A percentile compares a stretch with the other conserved stretches of the same genome.
Evolutionary conservation across 2,888 invertebrate genomes (phyloP).

Genomic region (Ectemnius cavifrons): DNA sequence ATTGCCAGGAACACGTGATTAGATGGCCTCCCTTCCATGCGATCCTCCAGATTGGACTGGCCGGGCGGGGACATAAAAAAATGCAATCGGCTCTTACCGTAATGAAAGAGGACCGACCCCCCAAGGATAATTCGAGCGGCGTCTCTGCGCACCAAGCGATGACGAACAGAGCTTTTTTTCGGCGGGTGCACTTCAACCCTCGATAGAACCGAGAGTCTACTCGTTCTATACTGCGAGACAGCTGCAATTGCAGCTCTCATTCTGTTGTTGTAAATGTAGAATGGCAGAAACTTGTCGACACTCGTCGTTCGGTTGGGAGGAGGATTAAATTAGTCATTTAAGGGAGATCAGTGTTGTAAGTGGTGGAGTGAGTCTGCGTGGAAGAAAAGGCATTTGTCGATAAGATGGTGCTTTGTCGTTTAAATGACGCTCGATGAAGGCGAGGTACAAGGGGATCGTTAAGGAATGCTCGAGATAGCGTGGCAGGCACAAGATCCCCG

Average conservation of each 20-base stretch:
- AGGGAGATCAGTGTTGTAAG: neutral
- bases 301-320: no score
- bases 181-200: conserved; percentile 13
- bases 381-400: conserved; percentile 1
- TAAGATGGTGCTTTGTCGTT: neutral
- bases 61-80: conserved; percentile 73
- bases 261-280: conserved; percentile 1
- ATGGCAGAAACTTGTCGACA: no score
- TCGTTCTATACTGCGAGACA: conserved; percentile 15
- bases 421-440: neutral
- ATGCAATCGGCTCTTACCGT: conserved; percentile 78
- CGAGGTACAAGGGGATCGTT: neutral
- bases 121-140: conserved; percentile 63
- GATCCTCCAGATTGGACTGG: conserved; percentile 70
- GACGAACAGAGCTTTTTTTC: conserved; percentile 5
- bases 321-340: no score
- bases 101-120: conserved; percentile 74
- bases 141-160: neutral
- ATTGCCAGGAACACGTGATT: conserved; percentile 75
- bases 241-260: conserved; percentile 53
- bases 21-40: conserved; percentile 72
- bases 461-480: conserved; percentile 39
- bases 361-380: neutral
- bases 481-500: conserved; percentile 60
- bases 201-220: neutral